A percentile compares a stretch with the other conserved stretches of the same genome.
Evolutionary conservation across 2,888 invertebrate genomes (phyloP).

Genomic region (Drosophila nigricruria): DNA sequence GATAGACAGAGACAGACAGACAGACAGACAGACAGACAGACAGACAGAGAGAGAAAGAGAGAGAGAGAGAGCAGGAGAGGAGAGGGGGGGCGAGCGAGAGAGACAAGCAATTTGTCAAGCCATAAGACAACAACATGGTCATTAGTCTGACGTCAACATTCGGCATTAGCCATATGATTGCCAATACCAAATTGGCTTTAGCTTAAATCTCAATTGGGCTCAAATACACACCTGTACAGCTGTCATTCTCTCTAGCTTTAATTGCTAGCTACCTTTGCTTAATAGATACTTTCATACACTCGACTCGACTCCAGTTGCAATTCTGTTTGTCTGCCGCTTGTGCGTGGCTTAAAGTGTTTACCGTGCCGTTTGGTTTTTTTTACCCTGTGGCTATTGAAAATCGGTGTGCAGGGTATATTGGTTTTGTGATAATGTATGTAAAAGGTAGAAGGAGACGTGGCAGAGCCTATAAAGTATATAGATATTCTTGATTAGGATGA

Average conservation of each 20-base stretch:
- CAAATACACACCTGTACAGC: not conserved
- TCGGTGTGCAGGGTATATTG: not conserved
- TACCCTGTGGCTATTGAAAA: not conserved
- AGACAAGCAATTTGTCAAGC: conserved; percentile 36
- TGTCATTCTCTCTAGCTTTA: not conserved
- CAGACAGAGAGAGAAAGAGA: not conserved
- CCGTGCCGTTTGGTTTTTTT: not conserved
- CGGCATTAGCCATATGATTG: conserved; percentile 32
- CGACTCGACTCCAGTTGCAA: conserved; percentile 2
- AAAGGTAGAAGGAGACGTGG: not conserved
- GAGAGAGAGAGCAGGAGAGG: not conserved
- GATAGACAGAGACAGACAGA: not conserved
- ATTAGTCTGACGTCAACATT: conserved; percentile 42
- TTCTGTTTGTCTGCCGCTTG: conserved; percentile 1
- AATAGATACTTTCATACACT: not conserved
- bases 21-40: not conserved
- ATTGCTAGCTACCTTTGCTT: not conserved
- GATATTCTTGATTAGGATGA: not conserved
- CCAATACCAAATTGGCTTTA: conserved; percentile 13
- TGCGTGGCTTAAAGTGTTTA: conserved; percentile 25
- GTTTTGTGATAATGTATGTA: not conserved
- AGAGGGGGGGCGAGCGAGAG: not conserved
- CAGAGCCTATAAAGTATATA: too few relatives aligned
- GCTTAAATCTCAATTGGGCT: conserved; percentile 9
- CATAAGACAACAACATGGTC: conserved; percentile 44